Evolutionary conservation across 1,140 invertebrate genomes (phyloP).

Genomic region (Trypoxylus dichotomus): DNA sequence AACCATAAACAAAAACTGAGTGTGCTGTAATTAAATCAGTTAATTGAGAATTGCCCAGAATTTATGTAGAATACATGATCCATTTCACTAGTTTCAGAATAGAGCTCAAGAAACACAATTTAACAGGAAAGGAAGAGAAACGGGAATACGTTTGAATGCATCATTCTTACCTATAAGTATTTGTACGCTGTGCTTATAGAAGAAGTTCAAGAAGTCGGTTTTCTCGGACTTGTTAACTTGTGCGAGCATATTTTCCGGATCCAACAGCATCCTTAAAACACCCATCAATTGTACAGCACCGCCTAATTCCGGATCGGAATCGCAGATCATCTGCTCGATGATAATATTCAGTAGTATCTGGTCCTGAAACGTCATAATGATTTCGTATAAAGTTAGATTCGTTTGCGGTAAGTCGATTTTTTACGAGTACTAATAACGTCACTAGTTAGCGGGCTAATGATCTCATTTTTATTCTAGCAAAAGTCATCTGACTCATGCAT

Average conservation of each 20-base stretch:
- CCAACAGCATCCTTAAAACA: slow-evolving; percentile 89
- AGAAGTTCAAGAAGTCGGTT: slow-evolving; percentile 97
- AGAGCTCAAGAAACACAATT: not conserved
- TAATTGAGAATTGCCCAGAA: too few relatives aligned
- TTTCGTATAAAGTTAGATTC: too few relatives aligned
- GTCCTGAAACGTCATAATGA: slow-evolving; percentile 64
- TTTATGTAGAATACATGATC: too few relatives aligned
- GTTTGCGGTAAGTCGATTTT: too few relatives aligned
- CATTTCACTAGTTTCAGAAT: too few relatives aligned
- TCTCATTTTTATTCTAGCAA: not conserved
- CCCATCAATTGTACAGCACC: slow-evolving; percentile 95
- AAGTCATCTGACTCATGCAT: too few relatives aligned
- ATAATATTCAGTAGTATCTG: slow-evolving; percentile 96
- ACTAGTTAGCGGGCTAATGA: not conserved
- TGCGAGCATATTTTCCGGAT: slow-evolving; percentile 98
- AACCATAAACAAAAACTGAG: too few relatives aligned
- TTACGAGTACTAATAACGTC: too few relatives aligned
- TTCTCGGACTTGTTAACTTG: slow-evolving; percentile 95
- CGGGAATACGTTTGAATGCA: not conserved
- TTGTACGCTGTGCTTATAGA: slow-evolving; percentile 98
- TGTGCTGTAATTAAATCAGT: too few relatives aligned
- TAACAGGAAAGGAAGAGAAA: not conserved
- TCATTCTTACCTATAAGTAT: slow-evolving; percentile 77
- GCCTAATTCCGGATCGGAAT: slow-evolving; percentile 87
- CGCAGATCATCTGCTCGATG: slow-evolving; percentile 93